Conservation (phyloP, 2,888 invertebrate species). For the Pheosia gnoma region DNA sequence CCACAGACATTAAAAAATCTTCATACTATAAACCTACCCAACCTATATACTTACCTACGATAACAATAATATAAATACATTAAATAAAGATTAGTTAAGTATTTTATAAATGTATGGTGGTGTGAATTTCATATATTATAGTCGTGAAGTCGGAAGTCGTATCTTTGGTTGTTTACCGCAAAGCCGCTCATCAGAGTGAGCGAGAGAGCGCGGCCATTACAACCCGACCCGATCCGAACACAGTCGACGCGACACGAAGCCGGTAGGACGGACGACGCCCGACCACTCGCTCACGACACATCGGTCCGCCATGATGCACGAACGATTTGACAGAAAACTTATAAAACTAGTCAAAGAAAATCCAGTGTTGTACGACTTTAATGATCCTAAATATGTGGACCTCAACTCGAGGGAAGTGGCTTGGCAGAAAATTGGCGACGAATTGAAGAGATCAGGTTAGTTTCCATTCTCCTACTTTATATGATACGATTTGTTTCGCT, state of each 20-base stretch:
- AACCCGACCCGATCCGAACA: slow-evolving; percentile 10
- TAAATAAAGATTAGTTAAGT: no score
- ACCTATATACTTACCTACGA: no score
- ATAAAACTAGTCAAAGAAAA: slow-evolving; percentile 64
- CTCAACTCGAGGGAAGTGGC: slow-evolving; percentile 73
- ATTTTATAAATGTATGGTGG: no score
- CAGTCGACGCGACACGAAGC: slow-evolving; percentile 31
- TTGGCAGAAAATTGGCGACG: slow-evolving; percentile 78
- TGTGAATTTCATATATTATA: no score
- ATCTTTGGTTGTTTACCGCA: background rate
- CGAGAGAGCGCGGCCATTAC: slow-evolving; percentile 32
- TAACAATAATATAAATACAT: no score
- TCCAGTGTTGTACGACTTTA: slow-evolving; percentile 67
- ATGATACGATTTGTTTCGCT: slow-evolving; percentile 27
- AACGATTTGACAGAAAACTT: slow-evolving; percentile 62
- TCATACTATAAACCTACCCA: no score
- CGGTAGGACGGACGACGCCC: slow-evolving; percentile 17
- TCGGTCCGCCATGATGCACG: slow-evolving; percentile 51
- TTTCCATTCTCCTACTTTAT: slow-evolving; percentile 28
- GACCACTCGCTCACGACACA: slow-evolving; percentile 10
- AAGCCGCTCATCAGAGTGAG: slow-evolving; percentile 21
- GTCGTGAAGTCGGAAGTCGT: no score
- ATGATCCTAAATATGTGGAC: slow-evolving; percentile 71
- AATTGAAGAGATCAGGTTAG: slow-evolving; percentile 69
- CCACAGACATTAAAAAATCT: no score